Evolutionary conservation across 2,113 vertebrate species (phyloP), one percentile per base, ranked within the genome.

Genomic region (Panthera tigris): DNA sequence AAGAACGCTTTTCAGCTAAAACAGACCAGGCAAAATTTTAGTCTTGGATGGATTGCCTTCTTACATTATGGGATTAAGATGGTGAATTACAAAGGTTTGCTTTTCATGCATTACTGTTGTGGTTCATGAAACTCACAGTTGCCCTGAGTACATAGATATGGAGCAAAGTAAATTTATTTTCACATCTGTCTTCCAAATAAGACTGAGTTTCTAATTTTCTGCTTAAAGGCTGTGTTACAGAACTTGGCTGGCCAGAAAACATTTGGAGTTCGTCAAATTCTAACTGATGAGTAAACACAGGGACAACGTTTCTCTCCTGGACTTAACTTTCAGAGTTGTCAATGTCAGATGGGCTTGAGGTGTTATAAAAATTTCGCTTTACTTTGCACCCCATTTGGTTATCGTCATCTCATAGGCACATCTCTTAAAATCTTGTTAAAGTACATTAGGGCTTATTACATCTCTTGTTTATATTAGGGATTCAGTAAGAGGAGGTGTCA

Each of bases 401-500:
- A 36, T 79, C 73, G 90, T 98, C 96, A 80, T 98, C 19, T 88
- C 95, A 71, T 33, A 94, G 92, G 76, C 33, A 4, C 65, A 66
- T 71, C 33, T 96, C 98, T 97, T 92, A 92, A 97, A 97, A 94
- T 96, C 91, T 91, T 85, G 89, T 95, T 98, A 98, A 98, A 98
- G 97, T 93, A 94, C 87, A 97, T 98, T 98, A 98, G 50, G 89
- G 94, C 98, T 98, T 97, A 97, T 97, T 98, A 76, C 33, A 93
- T 29, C 57, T 27, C 90, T 91, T 98, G 97, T 98, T 98, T 98
- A 97, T 93, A 41, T 95, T 95, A 97, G 68, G 86, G 85, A 96
- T 97, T 98, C 94, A 98, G 85, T 97, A 84, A 97, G 91, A 98
- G 98, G 97, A 98, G 52, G 82, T 98, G 98, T 98, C 94, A 97